A percentile compares a stretch with the other conserved stretches of the same genome.
Evolutionary conservation across 2,888 invertebrate genomes (phyloP).

Genomic region (Thymelicus sylvestris): DNA sequence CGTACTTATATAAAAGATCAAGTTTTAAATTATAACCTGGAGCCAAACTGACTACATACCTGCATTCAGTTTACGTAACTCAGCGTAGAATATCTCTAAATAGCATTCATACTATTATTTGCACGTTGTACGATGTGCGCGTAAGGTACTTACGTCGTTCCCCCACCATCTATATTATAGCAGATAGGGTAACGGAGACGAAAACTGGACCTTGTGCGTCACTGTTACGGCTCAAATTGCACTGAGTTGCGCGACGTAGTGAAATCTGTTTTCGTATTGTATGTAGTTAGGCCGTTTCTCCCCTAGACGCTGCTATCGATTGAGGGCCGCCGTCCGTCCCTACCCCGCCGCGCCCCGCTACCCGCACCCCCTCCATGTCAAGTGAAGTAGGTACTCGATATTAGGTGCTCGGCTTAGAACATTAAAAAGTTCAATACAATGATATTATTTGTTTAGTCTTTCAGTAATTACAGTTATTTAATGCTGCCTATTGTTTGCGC

Average conservation of each 20-base stretch:
- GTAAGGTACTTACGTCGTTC: not conserved
- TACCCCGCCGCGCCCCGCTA: not conserved
- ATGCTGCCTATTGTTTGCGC: not conserved
- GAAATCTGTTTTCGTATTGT: not conserved
- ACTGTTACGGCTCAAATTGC: not conserved
- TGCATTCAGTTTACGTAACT: conserved; percentile 6
- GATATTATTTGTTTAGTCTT: not conserved
- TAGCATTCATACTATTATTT: conserved; percentile 6
- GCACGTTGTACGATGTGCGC: conserved; percentile 6
- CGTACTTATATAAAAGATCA: too few relatives aligned
- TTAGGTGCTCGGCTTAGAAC: conserved; percentile 9
- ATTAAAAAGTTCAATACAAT: not conserved
- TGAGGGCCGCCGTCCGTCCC: conserved; percentile 7
- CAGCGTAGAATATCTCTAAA: conserved; percentile 2
- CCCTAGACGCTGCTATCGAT: conserved; percentile 19
- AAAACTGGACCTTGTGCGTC: not conserved
- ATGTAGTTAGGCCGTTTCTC: conserved; percentile 15
- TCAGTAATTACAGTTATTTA: not conserved
- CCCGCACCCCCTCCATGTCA: not conserved
- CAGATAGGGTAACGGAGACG: not conserved
- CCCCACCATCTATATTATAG: not conserved
- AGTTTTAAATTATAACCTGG: too few relatives aligned
- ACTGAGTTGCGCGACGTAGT: not conserved
- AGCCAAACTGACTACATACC: not conserved
- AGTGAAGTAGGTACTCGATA: conserved; percentile 11